Conservation (phyloP, 2,888 invertebrate species). For the Athalia cordata region DNA sequence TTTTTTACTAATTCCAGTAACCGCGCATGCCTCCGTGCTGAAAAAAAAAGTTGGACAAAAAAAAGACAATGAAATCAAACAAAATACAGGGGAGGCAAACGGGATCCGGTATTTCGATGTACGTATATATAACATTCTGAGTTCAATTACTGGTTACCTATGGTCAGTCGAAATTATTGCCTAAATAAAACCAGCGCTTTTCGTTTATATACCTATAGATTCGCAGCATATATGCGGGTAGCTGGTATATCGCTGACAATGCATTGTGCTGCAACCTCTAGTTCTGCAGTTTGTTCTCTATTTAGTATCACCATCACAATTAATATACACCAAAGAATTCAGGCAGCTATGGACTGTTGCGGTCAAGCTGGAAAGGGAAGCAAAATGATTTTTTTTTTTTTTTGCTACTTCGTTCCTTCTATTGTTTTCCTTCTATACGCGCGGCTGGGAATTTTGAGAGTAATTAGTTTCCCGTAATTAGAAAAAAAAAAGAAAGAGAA, state of each 20-base stretch:
- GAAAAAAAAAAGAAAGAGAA: too few relatives aligned
- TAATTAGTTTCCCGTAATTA: neutral
- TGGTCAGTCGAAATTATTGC: slow-evolving; percentile 17
- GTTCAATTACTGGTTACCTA: slow-evolving; percentile 26
- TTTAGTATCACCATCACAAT: too few relatives aligned
- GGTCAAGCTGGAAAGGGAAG: too few relatives aligned
- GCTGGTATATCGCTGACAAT: too few relatives aligned
- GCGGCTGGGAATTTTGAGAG: neutral
- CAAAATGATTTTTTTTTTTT: neutral
- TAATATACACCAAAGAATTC: too few relatives aligned
- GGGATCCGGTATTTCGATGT: slow-evolving; percentile 57
- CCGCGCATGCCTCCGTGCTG: too few relatives aligned
- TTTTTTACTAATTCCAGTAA: too few relatives aligned
- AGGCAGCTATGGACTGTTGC: too few relatives aligned
- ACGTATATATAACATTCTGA: slow-evolving; percentile 42
- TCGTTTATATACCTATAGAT: neutral
- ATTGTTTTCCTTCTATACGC: neutral
- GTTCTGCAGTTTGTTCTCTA: too few relatives aligned
- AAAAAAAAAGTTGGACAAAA: too few relatives aligned
- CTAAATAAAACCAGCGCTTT: slow-evolving; percentile 5
- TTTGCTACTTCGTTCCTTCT: neutral
- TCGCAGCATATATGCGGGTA: too few relatives aligned
- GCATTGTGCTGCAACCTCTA: too few relatives aligned
- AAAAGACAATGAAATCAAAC: neutral
- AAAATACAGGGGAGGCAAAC: neutral